phyloP scores from a whole-genome alignment of 2,888 invertebrate species.

The Acronicta leporina region DNA sequence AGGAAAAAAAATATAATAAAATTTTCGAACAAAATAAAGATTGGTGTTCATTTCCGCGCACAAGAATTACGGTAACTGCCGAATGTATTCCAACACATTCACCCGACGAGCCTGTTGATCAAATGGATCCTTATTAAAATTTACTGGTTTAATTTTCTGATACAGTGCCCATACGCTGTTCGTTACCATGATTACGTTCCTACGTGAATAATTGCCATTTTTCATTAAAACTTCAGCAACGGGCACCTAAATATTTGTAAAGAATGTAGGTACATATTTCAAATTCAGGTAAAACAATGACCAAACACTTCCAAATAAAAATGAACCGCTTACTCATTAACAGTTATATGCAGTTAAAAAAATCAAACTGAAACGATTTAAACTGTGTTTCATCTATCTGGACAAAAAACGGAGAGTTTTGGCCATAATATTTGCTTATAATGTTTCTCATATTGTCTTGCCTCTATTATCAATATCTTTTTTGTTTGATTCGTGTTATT shows the following conservation, averaged over 20 bases:
- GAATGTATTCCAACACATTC: conserved; percentile 35
- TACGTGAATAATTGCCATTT: conserved; percentile 15
- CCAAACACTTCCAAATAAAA: no score
- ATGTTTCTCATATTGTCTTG: no score
- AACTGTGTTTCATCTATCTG: no score
- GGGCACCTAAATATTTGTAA: neutral
- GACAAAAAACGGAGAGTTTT: no score
- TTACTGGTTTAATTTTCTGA: conserved; percentile 50
- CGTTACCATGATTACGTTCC: conserved; percentile 15
- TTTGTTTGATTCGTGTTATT: no score
- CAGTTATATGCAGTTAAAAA: no score
- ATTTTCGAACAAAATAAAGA: conserved; percentile 16
- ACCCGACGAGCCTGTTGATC: conserved; percentile 28
- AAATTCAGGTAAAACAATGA: no score
- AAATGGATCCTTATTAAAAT: conserved; percentile 45
- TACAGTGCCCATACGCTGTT: conserved; percentile 12
- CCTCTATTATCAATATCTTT: no score
- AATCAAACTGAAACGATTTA: no score
- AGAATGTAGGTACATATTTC: neutral
- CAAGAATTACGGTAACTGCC: conserved; percentile 29
- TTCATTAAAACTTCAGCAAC: conserved; percentile 18
- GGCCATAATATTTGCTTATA: no score
- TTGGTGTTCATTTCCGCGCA: conserved; percentile 13
- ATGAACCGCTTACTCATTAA: no score
- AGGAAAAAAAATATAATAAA: conserved; percentile 7